These are phyloP conservation scores for Tenualosa thibaudeaui DNA, from an alignment of 2,797 vertebrate genomes.

Conservation along the genomic window DNA sequence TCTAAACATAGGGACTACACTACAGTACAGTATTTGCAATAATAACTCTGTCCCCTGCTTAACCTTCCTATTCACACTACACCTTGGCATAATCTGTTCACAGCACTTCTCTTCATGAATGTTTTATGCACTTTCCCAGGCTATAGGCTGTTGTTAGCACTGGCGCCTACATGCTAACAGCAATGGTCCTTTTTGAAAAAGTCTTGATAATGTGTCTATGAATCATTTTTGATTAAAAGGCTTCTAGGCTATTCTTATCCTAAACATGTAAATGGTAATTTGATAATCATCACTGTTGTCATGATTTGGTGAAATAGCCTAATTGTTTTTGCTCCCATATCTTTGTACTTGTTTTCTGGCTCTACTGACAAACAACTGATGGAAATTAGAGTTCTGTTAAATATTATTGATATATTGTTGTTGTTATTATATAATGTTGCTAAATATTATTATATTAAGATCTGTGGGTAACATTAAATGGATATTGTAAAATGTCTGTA, in stretches of 20 bases:
- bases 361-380: neutral
- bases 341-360: neutral
- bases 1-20: too few relatives aligned
- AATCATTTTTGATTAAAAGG: neutral
- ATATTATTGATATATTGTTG: too few relatives aligned
- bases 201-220: neutral
- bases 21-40: too few relatives aligned
- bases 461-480: neutral
- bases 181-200: neutral
- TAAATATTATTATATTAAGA: too few relatives aligned
- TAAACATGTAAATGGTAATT: neutral
- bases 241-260: neutral
- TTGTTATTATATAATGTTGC: too few relatives aligned
- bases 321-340: too few relatives aligned
- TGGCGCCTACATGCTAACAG: neutral
- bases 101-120: too few relatives aligned
- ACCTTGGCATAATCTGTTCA: too few relatives aligned
- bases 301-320: too few relatives aligned
- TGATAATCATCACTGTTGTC: neutral
- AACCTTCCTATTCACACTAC: too few relatives aligned
- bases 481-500: neutral
- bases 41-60: too few relatives aligned
- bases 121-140: neutral
- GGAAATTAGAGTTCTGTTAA: neutral
- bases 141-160: neutral